A percentile compares a stretch with the other conserved stretches of the same genome.
These are phyloP conservation scores for Psammodynastes pulverulentus DNA, from an alignment of 2,113 vertebrate species.

Conservation along the genomic window DNA sequence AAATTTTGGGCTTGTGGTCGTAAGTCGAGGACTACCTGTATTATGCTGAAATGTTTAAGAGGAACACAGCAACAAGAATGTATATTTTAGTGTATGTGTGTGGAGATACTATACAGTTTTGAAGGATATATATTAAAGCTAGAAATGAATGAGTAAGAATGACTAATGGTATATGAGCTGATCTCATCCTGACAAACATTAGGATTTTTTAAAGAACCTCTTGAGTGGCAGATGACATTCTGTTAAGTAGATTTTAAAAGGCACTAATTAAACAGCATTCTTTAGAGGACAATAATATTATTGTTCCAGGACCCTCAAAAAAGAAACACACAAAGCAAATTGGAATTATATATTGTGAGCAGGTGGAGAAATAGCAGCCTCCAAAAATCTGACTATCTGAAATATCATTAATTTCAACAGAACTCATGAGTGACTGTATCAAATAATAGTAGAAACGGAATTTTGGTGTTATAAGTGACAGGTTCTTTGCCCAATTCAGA, in stretches of 20 bases:
- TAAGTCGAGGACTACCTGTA: not conserved
- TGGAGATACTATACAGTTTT: not conserved
- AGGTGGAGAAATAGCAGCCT: not conserved
- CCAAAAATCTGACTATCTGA: not conserved
- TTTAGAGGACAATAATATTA: not conserved
- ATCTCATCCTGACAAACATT: not conserved
- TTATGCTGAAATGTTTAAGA: not conserved
- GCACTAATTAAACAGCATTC: not conserved
- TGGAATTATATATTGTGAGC: not conserved
- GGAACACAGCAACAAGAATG: not conserved
- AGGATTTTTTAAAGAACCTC: not conserved
- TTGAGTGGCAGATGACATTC: not conserved
- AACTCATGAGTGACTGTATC: not conserved
- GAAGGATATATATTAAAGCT: not conserved
- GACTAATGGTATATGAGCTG: not conserved
- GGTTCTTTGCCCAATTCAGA: not conserved
- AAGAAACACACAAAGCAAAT: not conserved
- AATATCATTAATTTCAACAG: not conserved
- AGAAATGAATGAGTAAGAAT: not conserved
- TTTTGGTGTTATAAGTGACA: not conserved
- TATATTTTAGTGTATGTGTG: not conserved
- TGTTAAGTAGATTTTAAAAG: not conserved
- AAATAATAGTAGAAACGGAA: not conserved
- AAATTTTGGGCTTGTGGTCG: not conserved
- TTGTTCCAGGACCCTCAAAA: not conserved